Evolutionary conservation across 2,888 invertebrate species (phyloP), one percentile per base, ranked within the genome.

Genomic region (Diarsia brunnea): DNA sequence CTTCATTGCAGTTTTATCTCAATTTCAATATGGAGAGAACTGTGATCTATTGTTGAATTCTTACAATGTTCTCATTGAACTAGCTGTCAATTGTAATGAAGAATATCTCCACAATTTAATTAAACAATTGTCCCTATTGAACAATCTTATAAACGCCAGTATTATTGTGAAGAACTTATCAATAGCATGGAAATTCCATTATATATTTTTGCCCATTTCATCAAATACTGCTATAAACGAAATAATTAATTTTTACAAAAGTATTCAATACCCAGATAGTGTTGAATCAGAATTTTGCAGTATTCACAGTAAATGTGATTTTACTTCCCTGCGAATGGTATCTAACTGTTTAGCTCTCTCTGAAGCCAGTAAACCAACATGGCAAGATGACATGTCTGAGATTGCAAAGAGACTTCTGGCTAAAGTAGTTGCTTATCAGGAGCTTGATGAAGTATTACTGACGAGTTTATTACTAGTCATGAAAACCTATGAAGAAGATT

Each of bases 101-200:
- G 95, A 95, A 84, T 80, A 93, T 89, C 86, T 96, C 53, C 95
- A 96, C 88, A 87, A 90, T 75, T 86, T 95, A 74, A 84, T 94
- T 7, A 91, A 89, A 79, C 90, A 91, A 78, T 86, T 95, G 78
- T 91, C 92, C 45, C 86, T 94, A 71, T 84, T 96, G 55, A 95
- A 94, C 85, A 91, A 94, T 63, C 89, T 96, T 66, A 89, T 95
- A 69, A 94, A 95, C 86, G 88, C 92, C 47, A 93, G 92, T 82
- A 89, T 94, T 60, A 90, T 93, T 72, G 90, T 95, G 38, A 95
- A 95, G 84, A 95, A 96, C 85, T 89, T 96, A 69, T 92, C 95
- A 53, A 89, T 94, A 21, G 93, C 92, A 66, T 96, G 96, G 96
- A 96, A 96, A 85, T 96, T 95, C 81, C 94, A 95, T 80, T 96